Base-by-base conservation (phyloP, 2,113 vertebrate genomes). In the Cryptotis parvus region DNA sequence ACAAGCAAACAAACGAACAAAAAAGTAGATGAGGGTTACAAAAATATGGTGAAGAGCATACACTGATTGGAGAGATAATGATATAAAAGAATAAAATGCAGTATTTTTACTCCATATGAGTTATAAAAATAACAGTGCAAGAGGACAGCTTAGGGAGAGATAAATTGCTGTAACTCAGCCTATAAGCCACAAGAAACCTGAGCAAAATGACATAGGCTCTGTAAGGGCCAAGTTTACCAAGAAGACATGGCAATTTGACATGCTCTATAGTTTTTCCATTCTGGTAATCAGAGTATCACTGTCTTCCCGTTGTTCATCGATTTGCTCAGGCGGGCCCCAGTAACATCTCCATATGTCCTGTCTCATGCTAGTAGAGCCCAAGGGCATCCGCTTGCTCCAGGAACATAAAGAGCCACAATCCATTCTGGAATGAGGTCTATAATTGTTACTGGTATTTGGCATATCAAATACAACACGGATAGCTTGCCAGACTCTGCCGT, bases 281-380 rank as follows among this genome's bases (percentile, higher is more conserved):
- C 35, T 77, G 14, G 87, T 84, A 87, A 66, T 89, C 39, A 84
- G 87, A 92, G 75, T 79, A n/a, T n/a, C n/a, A n/a, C n/a, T n/a
- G n/a, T n/a, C n/a, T n/a, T n/a, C n/a, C n/a, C n/a, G n/a, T n/a
- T n/a, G n/a, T n/a, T n/a, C n/a, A n/a, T n/a, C n/a, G n/a, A n/a
- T n/a, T n/a, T n/a, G n/a, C n/a, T n/a, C n/a, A n/a, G n/a, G n/a
- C n/a, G n/a, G n/a, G n/a, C n/a, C n/a, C n/a, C n/a, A n/a, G n/a
- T n/a, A n/a, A n/a, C n/a, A n/a, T n/a, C n/a, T n/a, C n/a, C n/a
- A n/a, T n/a, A n/a, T n/a, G n/a, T n/a, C n/a, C n/a, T n/a, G n/a
- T n/a, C n/a, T n/a, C n/a, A n/a, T n/a, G n/a, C n/a, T n/a, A n/a
- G n/a, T n/a, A n/a, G n/a, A n/a, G n/a, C n/a, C n/a, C n/a, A n/a